phyloP scores from a whole-genome alignment of 2,797 vertebrate genomes.

The Acanthornis magna region DNA sequence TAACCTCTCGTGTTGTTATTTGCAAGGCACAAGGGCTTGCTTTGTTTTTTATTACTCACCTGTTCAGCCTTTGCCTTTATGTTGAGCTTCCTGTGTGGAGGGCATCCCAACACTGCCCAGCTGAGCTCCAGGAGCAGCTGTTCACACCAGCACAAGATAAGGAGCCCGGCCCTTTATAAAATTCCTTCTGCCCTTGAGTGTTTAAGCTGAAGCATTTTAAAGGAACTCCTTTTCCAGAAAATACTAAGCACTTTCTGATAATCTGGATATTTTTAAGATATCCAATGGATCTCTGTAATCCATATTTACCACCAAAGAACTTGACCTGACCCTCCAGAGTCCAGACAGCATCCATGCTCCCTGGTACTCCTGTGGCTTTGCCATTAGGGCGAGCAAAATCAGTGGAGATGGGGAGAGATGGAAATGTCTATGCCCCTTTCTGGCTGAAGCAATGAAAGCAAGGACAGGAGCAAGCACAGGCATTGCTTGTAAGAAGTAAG shows the following conservation, averaged over 20 bases:
- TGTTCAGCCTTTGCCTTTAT: not conserved
- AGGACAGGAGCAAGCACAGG: not conserved
- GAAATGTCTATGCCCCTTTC: not conserved
- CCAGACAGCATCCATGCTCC: not conserved
- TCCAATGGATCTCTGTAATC: not conserved
- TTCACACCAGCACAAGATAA: not conserved
- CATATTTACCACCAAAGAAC: not conserved
- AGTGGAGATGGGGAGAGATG: not conserved
- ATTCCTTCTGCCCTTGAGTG: not conserved
- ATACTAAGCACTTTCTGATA: not conserved
- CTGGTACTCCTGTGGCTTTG: not conserved
- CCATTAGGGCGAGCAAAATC: not conserved
- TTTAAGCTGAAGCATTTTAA: not conserved
- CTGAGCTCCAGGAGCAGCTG: not conserved
- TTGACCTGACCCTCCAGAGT: not conserved
- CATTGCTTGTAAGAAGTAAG: not conserved
- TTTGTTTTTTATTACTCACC: constrained; percentile 22
- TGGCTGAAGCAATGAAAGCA: not conserved
- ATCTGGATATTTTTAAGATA: not conserved
- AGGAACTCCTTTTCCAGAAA: not conserved
- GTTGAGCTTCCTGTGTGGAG: not conserved
- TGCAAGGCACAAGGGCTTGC: not conserved
- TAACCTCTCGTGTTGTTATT: not conserved
- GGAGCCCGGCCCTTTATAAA: not conserved
- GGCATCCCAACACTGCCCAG: not conserved